Evolutionary conservation across 2,797 vertebrate genomes (phyloP), one percentile per base, ranked within the genome.

Genomic region (Onychomys torridus): DNA sequence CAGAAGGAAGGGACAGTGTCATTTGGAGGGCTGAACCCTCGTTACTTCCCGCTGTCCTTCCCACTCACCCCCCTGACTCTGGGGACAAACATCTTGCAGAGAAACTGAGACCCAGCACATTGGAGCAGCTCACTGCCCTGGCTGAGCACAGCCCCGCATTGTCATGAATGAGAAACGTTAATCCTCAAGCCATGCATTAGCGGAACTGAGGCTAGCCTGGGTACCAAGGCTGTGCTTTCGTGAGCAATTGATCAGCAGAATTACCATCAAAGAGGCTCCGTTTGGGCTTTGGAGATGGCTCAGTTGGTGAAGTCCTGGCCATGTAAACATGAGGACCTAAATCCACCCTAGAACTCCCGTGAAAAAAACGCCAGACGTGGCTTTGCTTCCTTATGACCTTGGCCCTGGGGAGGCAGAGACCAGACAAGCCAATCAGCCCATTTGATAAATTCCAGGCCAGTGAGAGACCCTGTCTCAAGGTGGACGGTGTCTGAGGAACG

Each of bases 11-110:
- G 43, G 17, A 27, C 49, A 2, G 25, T 73, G n/a, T 19, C 67
- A 17, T 34, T 37, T 3, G 6, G 37, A 87, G 71, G 49, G 29
- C 49, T 10, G 1, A 13, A 52, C 14, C 13, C 5, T 1, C 46
- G 3, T 32, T 73, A 21, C 32, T 11, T 1, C 29, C 55, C 0
- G 0, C 25, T 0, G 0, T 29, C 46, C 59, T 23, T 21, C 21
- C 59, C 21, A 69, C 21, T 29, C 21, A 29, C 25, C 6, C 16
- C 63, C 6, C 13, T 6, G n/a, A 71, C n/a, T 25, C 84, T n/a
- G 34, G 69, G n/a, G 75, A 40, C 14, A 77, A 79, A 3, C 2
- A 3, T 61, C 61, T 5, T 83, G n/a, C 55, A 82, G 16, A 21
- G 61, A 92, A 90, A 52, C 59, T 7, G 78, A 93, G 37, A 17